These are phyloP conservation scores for Ectemnius cavifrons DNA, from an alignment of 2,888 invertebrate species.

Conservation along the genomic window DNA sequence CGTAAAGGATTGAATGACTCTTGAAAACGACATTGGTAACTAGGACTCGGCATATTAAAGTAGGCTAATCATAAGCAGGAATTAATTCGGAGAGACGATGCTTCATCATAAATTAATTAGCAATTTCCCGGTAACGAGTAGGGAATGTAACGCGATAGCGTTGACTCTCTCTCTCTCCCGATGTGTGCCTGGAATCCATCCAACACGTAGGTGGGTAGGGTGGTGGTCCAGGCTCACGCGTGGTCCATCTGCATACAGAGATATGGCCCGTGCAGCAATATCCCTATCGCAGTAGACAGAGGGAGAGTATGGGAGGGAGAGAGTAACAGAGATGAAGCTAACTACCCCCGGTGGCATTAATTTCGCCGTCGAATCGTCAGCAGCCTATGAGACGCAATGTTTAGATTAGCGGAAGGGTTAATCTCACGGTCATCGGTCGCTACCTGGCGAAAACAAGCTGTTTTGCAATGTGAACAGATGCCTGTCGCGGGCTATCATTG, in stretches of 20 bases:
- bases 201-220: slow-evolving; percentile 15
- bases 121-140: slow-evolving; percentile 36
- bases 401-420: slow-evolving; percentile 43
- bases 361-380: slow-evolving; percentile 41
- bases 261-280: slow-evolving; percentile 14
- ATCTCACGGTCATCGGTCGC: slow-evolving; percentile 34
- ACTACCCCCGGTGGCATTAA: slow-evolving; percentile 38
- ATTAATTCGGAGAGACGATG: slow-evolving; percentile 1
- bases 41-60: not conserved
- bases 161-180: slow-evolving; percentile 7
- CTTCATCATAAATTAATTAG: slow-evolving; percentile 27
- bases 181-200: slow-evolving; percentile 33
- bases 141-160: slow-evolving; percentile 20
- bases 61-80: not conserved
- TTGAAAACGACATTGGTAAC: too few species aligned
- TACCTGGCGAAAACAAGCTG: slow-evolving; percentile 7
- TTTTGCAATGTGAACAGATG: slow-evolving; percentile 8
- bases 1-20: too few species aligned
- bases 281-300: slow-evolving; percentile 32
- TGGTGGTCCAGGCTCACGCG: not conserved
- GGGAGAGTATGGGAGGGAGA: too few species aligned
- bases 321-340: slow-evolving; percentile 19
- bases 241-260: not conserved
- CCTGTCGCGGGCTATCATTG: slow-evolving; percentile 14
- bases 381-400: slow-evolving; percentile 28